Conservation (phyloP, 23 tunicate genomes). For the Pegea sp. region DNA sequence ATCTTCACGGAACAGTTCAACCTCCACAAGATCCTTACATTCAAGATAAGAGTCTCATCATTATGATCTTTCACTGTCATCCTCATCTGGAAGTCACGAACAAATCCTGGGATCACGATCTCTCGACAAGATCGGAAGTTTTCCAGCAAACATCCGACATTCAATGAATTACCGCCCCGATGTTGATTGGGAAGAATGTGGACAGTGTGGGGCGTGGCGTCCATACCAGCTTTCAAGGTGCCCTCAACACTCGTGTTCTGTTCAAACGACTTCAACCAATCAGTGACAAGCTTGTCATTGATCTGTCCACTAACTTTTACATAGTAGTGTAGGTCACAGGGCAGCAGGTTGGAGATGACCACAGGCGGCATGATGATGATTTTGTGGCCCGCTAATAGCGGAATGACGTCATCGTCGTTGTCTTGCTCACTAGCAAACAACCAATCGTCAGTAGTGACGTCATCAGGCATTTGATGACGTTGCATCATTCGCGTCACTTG, state of each 20-base stretch:
- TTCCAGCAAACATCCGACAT: conserved; percentile 56
- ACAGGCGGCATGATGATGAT: conserved; percentile 78
- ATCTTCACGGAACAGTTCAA: conserved; percentile 56
- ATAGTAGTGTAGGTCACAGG: conserved; percentile 65
- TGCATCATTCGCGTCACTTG: conserved; percentile 22
- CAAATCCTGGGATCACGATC: conserved; percentile 28
- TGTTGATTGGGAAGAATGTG: conserved; percentile 6
- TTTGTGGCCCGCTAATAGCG: conserved; percentile 67
- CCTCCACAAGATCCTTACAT: conserved; percentile 73
- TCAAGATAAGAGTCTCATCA: conserved; percentile 32
- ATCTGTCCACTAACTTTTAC: conserved; percentile 20
- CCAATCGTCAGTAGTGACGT: background rate
- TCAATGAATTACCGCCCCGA: conserved; percentile 6
- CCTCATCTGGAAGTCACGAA: conserved; percentile 63
- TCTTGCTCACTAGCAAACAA: background rate
- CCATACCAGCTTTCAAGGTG: conserved; percentile 56
- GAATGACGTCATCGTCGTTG: conserved; percentile 4
- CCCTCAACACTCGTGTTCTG: conserved; percentile 62
- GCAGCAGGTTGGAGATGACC: conserved; percentile 77
- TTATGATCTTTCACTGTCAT: conserved; percentile 50
- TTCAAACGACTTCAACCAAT: background rate
- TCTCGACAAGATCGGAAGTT: conserved; percentile 62
- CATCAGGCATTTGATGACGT: conserved; percentile 6
- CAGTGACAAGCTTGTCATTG: background rate
- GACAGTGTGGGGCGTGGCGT: conserved; percentile 66